Evolutionary conservation across 2,888 invertebrate genomes (phyloP), one percentile per base, ranked within the genome.

Genomic region (Cheilosia soror): DNA sequence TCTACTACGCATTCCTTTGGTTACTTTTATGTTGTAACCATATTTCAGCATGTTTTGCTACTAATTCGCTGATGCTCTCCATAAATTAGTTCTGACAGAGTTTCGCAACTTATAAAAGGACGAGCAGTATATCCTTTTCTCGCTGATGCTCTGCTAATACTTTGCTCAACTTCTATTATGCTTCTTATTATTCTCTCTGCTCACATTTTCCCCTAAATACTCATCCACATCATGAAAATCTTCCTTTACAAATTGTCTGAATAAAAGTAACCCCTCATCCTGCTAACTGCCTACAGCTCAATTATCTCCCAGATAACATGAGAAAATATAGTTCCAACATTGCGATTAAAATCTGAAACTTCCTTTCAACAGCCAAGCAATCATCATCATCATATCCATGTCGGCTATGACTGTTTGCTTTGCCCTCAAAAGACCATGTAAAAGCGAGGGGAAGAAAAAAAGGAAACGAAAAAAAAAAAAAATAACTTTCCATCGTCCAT

Each of bases 281-380:
- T 71, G 71, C 31, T 57, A 71, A 65, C 49, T 81, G 33, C 63
- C 57, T 69, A 31, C 65, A 60, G 58, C 57, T 63, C 65, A 77
- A 81, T 81, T 77, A 65, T 71, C 69, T 69, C 51, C n/a, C 63
- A 9, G 71, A 82, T 71, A 71, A 60, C 65, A 60, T 47, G 68
- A 15, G 29, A 65, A 75, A 49, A 75, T 53, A 57, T 47, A 63
- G 27, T 53, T 71, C 7, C 40, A 63, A 51, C 66, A 53, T 62
- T 44, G 40, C 60, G 80, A 80, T 80, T 75, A 80, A 75, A 75
- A 80, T 80, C 80, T 62, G 68, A 40, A 75, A 68, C 55, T 68
- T 68, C 53, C 66, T 68, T n/a, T 20, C 20, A 53, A 4, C 60
- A 49, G 66, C 77, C 71, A 53, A 60, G 77, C 75, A 82, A 71